Evolutionary conservation across 2,888 invertebrate species (phyloP).

Genomic region (Platypus cylindrus): DNA sequence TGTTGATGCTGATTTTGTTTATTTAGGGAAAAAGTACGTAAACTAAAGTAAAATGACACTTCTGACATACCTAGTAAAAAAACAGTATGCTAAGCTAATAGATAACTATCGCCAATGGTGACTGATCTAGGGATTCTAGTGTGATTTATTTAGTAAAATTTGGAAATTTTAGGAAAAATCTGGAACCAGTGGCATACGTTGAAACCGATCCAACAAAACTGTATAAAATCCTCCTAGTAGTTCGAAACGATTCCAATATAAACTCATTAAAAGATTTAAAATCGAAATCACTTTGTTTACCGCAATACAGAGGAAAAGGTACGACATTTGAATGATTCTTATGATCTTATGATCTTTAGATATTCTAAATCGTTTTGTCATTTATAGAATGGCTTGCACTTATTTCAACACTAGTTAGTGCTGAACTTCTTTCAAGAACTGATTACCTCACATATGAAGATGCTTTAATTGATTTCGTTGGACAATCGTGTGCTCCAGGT

Average conservation of each 20-base stretch:
- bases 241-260: conserved; percentile 37
- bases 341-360: no score
- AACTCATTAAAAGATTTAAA: conserved; percentile 44
- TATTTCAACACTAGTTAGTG: conserved; percentile 40
- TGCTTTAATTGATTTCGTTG: conserved; percentile 43
- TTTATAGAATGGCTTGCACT: conserved; percentile 49
- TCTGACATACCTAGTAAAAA: background rate
- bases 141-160: conserved; percentile 3
- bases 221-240: conserved; percentile 43
- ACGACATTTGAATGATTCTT: no score
- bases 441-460: conserved; percentile 45
- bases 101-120: background rate
- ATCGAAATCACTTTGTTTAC: conserved; percentile 48
- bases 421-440: conserved; percentile 33
- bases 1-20: conserved; percentile 50
- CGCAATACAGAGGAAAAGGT: conserved; percentile 55
- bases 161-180: conserved; percentile 38
- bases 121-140: background rate
- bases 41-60: background rate
- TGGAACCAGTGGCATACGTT: conserved; percentile 44
- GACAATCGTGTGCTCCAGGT: conserved; percentile 49
- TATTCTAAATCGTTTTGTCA: conserved; percentile 3
- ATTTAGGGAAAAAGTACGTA: conserved; percentile 30
- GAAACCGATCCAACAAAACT: conserved; percentile 40
- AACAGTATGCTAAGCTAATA: no score